Evolutionary conservation across 2,113 vertebrate species (phyloP), one percentile per base, ranked within the genome.

Genomic region (Burhinus bistriatus): DNA sequence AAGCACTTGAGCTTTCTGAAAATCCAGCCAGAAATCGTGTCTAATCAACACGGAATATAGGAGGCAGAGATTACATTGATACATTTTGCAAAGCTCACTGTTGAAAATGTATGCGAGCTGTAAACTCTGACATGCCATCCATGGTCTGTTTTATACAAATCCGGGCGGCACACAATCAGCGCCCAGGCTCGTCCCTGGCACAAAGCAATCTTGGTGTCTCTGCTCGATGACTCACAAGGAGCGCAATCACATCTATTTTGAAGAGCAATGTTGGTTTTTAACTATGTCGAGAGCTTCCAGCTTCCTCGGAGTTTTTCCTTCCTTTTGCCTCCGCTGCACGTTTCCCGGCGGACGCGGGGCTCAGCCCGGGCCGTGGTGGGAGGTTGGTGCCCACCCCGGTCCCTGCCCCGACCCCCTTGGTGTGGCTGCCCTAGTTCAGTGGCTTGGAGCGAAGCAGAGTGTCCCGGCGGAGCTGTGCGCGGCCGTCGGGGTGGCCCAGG

Each of bases 1-100:
- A 98, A 97, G 97, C 98, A 98, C 98, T 98, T 97, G 97, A 98
- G 98, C 97, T 98, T 98, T 98, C 98, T 97, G 97, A 98, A 98
- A 99, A 98, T 98, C 96, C 98, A 98, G 98, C 98, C 98, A 98
- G 97, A 98, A 98, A 98, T 97, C 97, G 98, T 97, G 98, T 98
- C 98, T 99, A 99, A 99, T 99, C 99, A 99, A 98, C 98, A 97
- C 97, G 97, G 98, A 98, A 98, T 97, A 98, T 98, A 97, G 98
- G 98, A 98, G 98, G 98, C 98, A 97, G 98, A 98, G 98, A 99
- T 99, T 98, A 98, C 97, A 98, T 97, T 96, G 98, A 97, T 95
- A 97, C 97, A 97, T 97, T 98, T 97, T 97, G 97, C 98, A 98
- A 97, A 98, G 98, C 98, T 98, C 98, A 96, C 98, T 95, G 84